Evolutionary conservation across 1,140 invertebrate genomes (phyloP).

Genomic region (Oreohelix idahoensis): DNA sequence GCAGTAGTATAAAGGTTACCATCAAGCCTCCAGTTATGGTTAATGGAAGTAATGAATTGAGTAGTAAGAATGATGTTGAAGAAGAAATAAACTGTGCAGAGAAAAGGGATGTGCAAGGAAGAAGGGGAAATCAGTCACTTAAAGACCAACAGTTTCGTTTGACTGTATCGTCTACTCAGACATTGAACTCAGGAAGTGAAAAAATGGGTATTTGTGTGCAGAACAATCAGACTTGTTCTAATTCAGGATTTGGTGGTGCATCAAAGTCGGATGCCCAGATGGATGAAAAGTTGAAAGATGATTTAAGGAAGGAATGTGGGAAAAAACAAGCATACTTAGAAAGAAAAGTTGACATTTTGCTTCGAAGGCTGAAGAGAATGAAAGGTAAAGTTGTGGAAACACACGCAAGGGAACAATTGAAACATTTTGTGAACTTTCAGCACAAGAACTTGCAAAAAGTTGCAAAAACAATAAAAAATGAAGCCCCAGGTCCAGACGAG

Average conservation of each 20-base stretch:
- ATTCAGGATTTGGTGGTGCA: background rate
- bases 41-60: conserved; percentile 28
- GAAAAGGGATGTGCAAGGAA: background rate
- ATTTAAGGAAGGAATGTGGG: conserved; percentile 38
- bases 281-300: conserved; percentile 23
- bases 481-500: conserved; percentile 47
- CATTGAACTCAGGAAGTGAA: background rate
- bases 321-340: conserved; percentile 79
- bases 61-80: background rate
- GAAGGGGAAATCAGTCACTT: background rate
- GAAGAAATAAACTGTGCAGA: background rate
- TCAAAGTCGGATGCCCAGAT: background rate
- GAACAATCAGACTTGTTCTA: background rate
- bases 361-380: conserved; percentile 82
- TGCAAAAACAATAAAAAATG: conserved; percentile 53
- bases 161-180: background rate
- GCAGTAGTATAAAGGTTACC: background rate
- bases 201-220: conserved; percentile 15
- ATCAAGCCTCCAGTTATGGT: conserved; percentile 31
- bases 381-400: conserved; percentile 82
- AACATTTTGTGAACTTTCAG: conserved; percentile 81
- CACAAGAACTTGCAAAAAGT: conserved; percentile 74
- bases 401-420: conserved; percentile 83
- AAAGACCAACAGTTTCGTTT: background rate
- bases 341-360: conserved; percentile 80